Percentiles rank a stretch among this genome's conserved stretches.
These are phyloP conservation scores for Pyrocoelia pectoralis DNA, from an alignment of 2,888 invertebrate genomes.

Conservation along the genomic window DNA sequence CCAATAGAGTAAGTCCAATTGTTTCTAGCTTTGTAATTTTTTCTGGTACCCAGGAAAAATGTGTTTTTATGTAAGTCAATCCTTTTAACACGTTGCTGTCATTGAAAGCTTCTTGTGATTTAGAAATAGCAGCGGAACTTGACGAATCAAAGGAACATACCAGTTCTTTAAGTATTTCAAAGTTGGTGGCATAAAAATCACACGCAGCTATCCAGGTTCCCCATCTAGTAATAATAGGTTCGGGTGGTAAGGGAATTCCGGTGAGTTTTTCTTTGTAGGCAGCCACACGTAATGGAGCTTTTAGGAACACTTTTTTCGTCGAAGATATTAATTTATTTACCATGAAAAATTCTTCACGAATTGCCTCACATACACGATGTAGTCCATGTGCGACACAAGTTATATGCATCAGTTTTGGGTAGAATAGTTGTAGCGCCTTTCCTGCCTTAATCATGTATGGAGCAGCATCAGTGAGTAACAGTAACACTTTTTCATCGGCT, in stretches of 20 bases:
- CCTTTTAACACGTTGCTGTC: constrained; percentile 12
- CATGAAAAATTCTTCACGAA: constrained; percentile 3
- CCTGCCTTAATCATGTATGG: neutral
- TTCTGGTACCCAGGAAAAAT: constrained; percentile 7
- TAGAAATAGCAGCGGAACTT: constrained; percentile 14
- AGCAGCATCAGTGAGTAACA: constrained; percentile 10
- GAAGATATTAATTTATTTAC: constrained; percentile 3
- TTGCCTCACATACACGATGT: constrained; percentile 9
- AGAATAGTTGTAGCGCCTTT: neutral
- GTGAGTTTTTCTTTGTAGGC: constrained; percentile 6
- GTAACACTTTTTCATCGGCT: constrained; percentile 10
- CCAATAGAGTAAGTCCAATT: constrained; percentile 11
- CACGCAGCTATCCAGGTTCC: neutral
- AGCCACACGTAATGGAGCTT: constrained; percentile 9
- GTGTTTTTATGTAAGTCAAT: constrained; percentile 11
- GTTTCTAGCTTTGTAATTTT: constrained; percentile 14
- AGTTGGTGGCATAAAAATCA: neutral
- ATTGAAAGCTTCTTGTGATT: constrained; percentile 15
- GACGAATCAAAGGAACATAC: constrained; percentile 15
- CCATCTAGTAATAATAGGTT: constrained; percentile 8
- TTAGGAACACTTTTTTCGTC: constrained; percentile 12
- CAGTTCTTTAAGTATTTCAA: constrained; percentile 12
- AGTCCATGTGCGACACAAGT: constrained; percentile 9
- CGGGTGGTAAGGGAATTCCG: constrained; percentile 5
- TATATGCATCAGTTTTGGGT: constrained; percentile 10